Evolutionary conservation across 1,140 invertebrate species (phyloP).

Genomic region (Tenebrio molitor): DNA sequence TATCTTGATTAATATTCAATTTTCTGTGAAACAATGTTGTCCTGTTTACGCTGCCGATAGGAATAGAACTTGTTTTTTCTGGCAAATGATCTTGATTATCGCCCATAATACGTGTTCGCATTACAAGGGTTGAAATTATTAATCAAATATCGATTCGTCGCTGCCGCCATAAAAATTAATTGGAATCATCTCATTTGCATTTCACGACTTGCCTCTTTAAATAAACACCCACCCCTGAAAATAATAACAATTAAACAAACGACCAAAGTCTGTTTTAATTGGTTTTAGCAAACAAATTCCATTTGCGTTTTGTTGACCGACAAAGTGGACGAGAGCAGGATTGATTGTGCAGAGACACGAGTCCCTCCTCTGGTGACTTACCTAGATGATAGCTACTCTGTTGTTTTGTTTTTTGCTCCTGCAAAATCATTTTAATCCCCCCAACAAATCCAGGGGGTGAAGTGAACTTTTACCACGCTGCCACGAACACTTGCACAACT

Average conservation of each 20-base stretch:
- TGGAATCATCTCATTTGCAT: not conserved
- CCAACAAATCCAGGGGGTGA: not conserved
- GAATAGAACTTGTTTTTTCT: too few relatives aligned
- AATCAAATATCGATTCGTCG: too few relatives aligned
- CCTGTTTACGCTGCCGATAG: too few relatives aligned
- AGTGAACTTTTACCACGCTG: too few relatives aligned
- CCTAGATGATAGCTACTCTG: not conserved
- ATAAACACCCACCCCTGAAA: too few relatives aligned
- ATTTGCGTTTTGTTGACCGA: not conserved
- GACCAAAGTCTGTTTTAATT: not conserved
- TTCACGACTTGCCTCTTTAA: not conserved
- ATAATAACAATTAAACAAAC: slow-evolving; percentile 2
- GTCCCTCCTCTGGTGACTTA: not conserved
- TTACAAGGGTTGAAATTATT: too few relatives aligned
- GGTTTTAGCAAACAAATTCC: slow-evolving; percentile 5
- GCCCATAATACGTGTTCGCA: too few relatives aligned
- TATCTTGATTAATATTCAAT: too few relatives aligned
- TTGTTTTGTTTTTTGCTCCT: not conserved
- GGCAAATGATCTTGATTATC: too few relatives aligned
- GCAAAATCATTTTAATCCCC: not conserved
- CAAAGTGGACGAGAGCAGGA: not conserved
- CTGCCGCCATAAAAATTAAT: too few relatives aligned
- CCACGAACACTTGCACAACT: too few relatives aligned
- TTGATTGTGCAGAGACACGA: not conserved
- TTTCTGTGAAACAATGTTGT: too few relatives aligned